Conservation (phyloP, 2,113 vertebrate species). For the Sturnira hondurensis region DNA sequence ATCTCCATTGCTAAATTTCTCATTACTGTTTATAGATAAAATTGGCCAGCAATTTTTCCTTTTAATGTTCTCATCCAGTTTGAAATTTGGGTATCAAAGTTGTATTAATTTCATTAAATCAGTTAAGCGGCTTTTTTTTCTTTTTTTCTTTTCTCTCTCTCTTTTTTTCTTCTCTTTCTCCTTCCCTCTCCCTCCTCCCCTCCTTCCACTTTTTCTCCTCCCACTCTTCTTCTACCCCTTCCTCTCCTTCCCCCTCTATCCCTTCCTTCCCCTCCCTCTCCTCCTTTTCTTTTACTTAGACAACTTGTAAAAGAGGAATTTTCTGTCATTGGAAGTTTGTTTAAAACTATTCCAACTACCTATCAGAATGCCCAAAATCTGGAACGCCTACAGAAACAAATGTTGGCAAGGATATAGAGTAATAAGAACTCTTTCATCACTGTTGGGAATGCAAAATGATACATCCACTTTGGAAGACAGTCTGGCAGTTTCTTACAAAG, state of each 20-base stretch:
- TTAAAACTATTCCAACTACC: neutral
- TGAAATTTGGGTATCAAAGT: neutral
- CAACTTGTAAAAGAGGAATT: neutral
- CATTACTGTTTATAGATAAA: neutral
- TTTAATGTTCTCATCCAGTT: neutral
- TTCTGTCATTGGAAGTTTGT: neutral
- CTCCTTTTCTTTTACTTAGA: neutral
- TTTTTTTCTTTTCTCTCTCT: fast-evolving
- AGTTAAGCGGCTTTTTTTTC: neutral
- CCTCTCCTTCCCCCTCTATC: no score
- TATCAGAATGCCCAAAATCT: neutral
- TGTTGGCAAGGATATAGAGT: neutral
- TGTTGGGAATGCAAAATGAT: neutral
- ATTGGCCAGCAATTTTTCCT: neutral
- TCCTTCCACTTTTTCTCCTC: no score
- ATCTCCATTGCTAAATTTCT: neutral
- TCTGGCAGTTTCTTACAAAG: neutral
- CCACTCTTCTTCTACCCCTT: no score
- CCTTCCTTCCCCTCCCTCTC: no score
- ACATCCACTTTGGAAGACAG: neutral
- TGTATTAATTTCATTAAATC: neutral
- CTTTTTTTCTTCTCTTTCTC: neutral
- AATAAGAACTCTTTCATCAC: neutral
- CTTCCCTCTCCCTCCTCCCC: no score
- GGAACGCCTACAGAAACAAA: neutral